phyloP scores from a whole-genome alignment of 2,113 vertebrate species.

The Sapayoa aenigma region DNA sequence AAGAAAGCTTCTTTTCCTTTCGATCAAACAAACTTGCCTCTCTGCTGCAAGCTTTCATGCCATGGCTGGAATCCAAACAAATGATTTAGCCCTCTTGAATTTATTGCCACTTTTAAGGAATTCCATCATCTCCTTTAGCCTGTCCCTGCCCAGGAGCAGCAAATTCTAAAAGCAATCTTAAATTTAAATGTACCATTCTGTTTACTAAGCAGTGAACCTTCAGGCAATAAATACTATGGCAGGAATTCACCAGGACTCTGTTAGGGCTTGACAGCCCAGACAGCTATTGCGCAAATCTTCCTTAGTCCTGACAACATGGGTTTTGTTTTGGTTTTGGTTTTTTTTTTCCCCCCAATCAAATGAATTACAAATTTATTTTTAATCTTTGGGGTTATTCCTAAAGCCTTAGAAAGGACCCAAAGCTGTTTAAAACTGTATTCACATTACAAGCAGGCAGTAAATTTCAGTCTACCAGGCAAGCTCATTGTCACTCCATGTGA shows the following conservation, averaged over 20 bases:
- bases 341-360: constrained; percentile 5
- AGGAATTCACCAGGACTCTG: constrained; percentile 14
- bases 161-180: constrained; percentile 39
- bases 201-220: constrained; percentile 36
- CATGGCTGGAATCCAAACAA: background rate
- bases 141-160: background rate
- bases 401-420: constrained; percentile 24
- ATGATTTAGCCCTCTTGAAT: constrained; percentile 3
- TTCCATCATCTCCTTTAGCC: constrained; percentile 9
- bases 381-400: constrained; percentile 23
- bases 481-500: background rate
- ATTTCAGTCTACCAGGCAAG: constrained; percentile 14
- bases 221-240: constrained; percentile 40
- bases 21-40: background rate
- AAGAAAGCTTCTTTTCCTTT: background rate
- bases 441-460: constrained; percentile 22
- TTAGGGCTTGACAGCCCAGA: constrained; percentile 40
- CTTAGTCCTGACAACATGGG: constrained; percentile 17
- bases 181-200: constrained; percentile 45
- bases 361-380: constrained; percentile 58
- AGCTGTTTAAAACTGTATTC: constrained; percentile 34
- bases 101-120: background rate
- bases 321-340: background rate
- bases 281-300: constrained; percentile 22
- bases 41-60: background rate